phyloP scores from a whole-genome alignment of 2,888 invertebrate genomes.

The Lottia gigantea region DNA sequence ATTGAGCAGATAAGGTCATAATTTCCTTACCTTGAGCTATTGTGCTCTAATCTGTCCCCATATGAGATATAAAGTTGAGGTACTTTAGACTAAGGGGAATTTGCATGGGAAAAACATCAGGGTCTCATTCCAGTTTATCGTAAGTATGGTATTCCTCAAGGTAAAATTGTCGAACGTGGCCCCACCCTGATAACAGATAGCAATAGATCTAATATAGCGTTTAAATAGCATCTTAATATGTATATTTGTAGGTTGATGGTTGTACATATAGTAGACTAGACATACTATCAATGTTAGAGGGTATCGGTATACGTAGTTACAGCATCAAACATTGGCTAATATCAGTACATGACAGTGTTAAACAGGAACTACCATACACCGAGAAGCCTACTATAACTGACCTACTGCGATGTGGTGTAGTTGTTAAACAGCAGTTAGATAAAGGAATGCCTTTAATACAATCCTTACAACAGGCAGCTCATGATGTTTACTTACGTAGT shows the following conservation, averaged over 20 bases:
- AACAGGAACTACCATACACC: conserved; percentile 35
- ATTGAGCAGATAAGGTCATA: too few species aligned
- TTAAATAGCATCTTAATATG: too few species aligned
- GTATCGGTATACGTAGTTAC: conserved; percentile 44
- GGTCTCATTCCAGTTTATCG: too few species aligned
- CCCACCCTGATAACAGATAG: too few species aligned
- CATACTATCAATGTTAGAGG: conserved; percentile 44
- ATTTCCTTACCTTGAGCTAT: too few species aligned
- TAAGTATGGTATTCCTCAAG: too few species aligned
- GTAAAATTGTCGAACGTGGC: too few species aligned
- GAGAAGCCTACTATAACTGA: conserved; percentile 71
- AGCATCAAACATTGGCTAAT: conserved; percentile 50
- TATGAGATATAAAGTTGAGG: too few species aligned
- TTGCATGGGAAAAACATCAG: too few species aligned
- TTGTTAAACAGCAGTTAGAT: conserved; percentile 34
- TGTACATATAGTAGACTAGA: conserved; percentile 48
- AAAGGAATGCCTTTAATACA: conserved; percentile 28
- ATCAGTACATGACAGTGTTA: conserved; percentile 41
- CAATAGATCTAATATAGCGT: too few species aligned
- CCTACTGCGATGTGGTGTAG: conserved; percentile 23
- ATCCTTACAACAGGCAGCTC: conserved; percentile 30
- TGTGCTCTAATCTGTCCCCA: too few species aligned
- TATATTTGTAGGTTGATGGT: conserved; percentile 54
- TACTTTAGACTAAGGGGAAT: too few species aligned
- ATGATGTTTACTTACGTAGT: conserved; percentile 41